Conservation (phyloP, 53 echinoderm and acorn worm genomes). For the Actinopyga echinites region DNA sequence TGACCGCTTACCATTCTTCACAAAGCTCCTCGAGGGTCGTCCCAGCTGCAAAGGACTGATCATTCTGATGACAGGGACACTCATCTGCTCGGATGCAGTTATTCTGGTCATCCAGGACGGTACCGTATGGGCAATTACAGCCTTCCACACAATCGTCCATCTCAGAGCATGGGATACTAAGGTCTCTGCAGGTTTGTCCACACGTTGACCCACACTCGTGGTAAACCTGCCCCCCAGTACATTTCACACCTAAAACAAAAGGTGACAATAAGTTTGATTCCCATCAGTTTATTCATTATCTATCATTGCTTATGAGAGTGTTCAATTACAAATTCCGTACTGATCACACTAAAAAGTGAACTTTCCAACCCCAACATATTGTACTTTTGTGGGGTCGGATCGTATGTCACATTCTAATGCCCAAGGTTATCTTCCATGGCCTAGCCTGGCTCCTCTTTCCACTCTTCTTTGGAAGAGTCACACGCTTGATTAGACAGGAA, state of each 20-base stretch:
- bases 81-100: constrained; percentile 72
- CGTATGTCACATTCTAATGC: too few relatives aligned
- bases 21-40: constrained; percentile 68
- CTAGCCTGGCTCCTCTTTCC: too few relatives aligned
- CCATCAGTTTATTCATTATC: too few relatives aligned
- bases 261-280: too few relatives aligned
- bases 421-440: too few relatives aligned
- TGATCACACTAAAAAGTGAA: too few relatives aligned
- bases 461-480: too few relatives aligned
- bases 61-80: constrained; percentile 77
- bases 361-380: too few relatives aligned
- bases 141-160: constrained; percentile 81
- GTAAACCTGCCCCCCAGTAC: constrained; percentile 79
- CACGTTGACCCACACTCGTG: constrained; percentile 79
- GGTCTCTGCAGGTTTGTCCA: constrained; percentile 75
- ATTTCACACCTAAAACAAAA: constrained; percentile 56
- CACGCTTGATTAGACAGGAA: too few relatives aligned
- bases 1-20: constrained; percentile 66
- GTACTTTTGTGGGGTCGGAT: too few relatives aligned
- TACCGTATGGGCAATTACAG: constrained; percentile 76
- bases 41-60: constrained; percentile 62
- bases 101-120: constrained; percentile 73
- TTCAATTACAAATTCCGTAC: too few relatives aligned
- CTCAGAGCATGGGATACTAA: constrained; percentile 63
- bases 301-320: too few relatives aligned